phyloP scores from a whole-genome alignment of 2,888 invertebrate genomes.

The Brachypalpus laphriformis region DNA sequence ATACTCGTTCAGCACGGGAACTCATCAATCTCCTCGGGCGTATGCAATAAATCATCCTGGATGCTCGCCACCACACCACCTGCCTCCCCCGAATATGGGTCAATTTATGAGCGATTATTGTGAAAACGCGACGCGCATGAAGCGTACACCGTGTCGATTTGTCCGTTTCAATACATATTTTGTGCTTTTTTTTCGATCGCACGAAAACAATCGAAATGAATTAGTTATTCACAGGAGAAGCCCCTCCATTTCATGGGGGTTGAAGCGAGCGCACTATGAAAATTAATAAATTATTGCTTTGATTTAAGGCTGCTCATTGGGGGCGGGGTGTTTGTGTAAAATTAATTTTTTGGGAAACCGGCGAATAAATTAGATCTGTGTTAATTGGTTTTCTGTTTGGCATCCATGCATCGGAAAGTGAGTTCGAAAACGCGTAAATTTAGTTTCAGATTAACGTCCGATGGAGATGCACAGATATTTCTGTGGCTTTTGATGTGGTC shows the following conservation, averaged over 20 bases:
- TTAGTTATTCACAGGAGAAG: slow-evolving; percentile 14
- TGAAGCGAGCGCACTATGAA: neutral
- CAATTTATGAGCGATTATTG: slow-evolving; percentile 50
- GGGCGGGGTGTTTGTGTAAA: slow-evolving; percentile 4
- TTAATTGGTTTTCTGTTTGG: slow-evolving; percentile 52
- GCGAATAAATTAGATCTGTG: slow-evolving; percentile 54
- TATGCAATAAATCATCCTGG: slow-evolving; percentile 50
- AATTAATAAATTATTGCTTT: slow-evolving; percentile 31
- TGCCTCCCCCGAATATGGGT: slow-evolving; percentile 34
- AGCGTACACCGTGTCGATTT: slow-evolving; percentile 27
- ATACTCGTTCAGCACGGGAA: slow-evolving; percentile 7
- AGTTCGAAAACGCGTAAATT: slow-evolving; percentile 13
- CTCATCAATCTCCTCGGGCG: slow-evolving; percentile 50
- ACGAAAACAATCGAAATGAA: slow-evolving; percentile 35
- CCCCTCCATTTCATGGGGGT: neutral
- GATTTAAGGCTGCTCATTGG: neutral
- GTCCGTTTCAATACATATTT: slow-evolving; percentile 13
- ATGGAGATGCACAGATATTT: slow-evolving; percentile 3
- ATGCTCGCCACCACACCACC: neutral
- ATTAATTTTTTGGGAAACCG: slow-evolving; percentile 18
- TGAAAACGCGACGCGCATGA: neutral
- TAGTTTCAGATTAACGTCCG: neutral
- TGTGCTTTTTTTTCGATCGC: neutral
- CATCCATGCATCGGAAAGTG: slow-evolving; percentile 1
- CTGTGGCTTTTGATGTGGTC: neutral